Conservation (phyloP, 2,113 vertebrate genomes). For the Paratilapia polleni region DNA sequence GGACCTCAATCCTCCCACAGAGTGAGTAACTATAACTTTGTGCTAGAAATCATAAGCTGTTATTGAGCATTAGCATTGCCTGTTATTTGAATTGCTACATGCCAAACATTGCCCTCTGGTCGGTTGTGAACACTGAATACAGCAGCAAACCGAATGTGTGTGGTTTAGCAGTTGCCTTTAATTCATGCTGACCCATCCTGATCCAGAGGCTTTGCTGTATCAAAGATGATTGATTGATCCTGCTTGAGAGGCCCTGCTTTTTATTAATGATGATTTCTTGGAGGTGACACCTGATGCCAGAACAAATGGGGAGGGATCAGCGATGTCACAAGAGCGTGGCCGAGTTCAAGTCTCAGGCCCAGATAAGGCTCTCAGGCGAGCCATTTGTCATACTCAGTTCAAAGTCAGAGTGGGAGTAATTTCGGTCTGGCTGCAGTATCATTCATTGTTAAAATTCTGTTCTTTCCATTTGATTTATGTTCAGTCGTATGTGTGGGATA, state of each 20-base stretch:
- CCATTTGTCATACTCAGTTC: conserved; percentile 64
- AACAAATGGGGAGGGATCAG: conserved; percentile 55
- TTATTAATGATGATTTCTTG: conserved; percentile 65
- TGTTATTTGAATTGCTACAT: neutral
- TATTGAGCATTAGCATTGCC: neutral
- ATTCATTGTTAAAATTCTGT: conserved; percentile 6
- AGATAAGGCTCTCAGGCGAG: conserved; percentile 34
- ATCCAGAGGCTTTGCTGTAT: conserved; percentile 38
- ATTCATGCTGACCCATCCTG: conserved; percentile 23
- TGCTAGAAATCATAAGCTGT: neutral
- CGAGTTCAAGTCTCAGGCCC: conserved; percentile 51
- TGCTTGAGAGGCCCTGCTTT: conserved; percentile 18
- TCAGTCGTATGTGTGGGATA: neutral
- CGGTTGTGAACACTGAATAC: neutral
- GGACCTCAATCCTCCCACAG: conserved; percentile 92
- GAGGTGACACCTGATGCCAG: conserved; percentile 67
- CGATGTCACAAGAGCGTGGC: conserved; percentile 34
- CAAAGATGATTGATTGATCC: conserved; percentile 61
- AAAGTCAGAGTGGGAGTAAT: conserved; percentile 57
- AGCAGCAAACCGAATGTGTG: conserved; percentile 1
- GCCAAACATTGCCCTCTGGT: conserved; percentile 41
- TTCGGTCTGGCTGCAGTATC: conserved; percentile 6
- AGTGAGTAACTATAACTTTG: conserved; percentile 83
- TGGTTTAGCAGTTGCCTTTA: conserved; percentile 39
- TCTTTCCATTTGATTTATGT: conserved; percentile 4